Base-by-base conservation (phyloP, 2,888 invertebrate genomes). In the Patella caerulea region DNA sequence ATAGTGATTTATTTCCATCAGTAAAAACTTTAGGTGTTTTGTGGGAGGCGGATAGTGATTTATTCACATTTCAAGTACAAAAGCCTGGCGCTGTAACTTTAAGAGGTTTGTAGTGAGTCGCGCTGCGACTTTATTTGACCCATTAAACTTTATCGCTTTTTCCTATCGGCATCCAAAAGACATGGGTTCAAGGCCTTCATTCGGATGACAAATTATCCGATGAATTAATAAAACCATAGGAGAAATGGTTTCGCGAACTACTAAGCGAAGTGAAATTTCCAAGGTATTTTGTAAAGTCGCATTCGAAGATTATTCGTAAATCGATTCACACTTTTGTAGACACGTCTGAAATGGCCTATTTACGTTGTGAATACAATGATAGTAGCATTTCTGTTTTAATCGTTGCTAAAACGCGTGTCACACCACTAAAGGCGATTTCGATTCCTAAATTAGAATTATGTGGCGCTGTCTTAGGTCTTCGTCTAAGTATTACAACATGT, bases 381-480 rank as follows among this genome's bases (percentile, higher is more conserved):
- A n/a, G 56, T n/a, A 56, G 17, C 73, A 74, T 53, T 55, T 45
- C 59, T 76, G 52, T 54, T 34, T 55, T 78, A 11, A 54, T 78
- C 5, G 69, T 70, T 19, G 56, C 56, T 17, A 56, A 56, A 56
- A 56, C 56, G 17, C 15, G 56, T 15, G 56, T 56, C 15, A 5
- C 56, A 45, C 78, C 78, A 11, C 69, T 78, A 53, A 65, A 52
- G 52, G 24, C 75, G 15, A 34, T 71, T 29, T 59, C 69, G 12
- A 75, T 24, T 29, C 75, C 75, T 15, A 54, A 76, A n/a, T 59
- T 78, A 14, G 75, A 78, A 59, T 45, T 78, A 24, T 77, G 78
- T 77, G 75, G 55, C 19, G 78, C 78, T 17, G 2, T 77, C n/a
- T n/a, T 56, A 56, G 56, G 56, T 56, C 5, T 72, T 11, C 72